Base-by-base conservation (phyloP, 2,797 vertebrate species). In the Eleutherodactylus coqui region DNA sequence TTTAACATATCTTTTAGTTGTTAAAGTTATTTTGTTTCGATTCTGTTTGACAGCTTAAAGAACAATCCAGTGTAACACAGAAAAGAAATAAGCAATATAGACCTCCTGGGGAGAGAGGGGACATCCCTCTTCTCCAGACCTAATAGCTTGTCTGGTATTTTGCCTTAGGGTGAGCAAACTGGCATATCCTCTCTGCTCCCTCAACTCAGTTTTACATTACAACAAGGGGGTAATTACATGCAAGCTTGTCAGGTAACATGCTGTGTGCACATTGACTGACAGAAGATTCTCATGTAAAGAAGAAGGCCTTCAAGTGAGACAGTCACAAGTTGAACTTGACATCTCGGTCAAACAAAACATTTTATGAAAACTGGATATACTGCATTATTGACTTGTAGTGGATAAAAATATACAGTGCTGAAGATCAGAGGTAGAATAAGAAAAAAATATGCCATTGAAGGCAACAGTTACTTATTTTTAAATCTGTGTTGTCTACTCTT, bases 191-290 rank as follows among this genome's bases (percentile, higher is more conserved):
- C 53, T 64, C 49, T 43, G 51, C 64, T 79, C 76, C 76, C 53
- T 64, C 49, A 27, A 58, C 53, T 67, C 47, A 36, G 43, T 84
- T 84, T 79, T 84, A 79, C 43, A 84, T 83, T 84, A 81, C 43
- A 62, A 75, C 75, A 84, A 75, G 55, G 45, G 77, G 62, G 76
- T 87, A 87, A 84, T 87, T 79, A 75, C 53, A 79, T 72, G 41
- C 49, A 27, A 43, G 67, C 64, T 73, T 84, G 75, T 79, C 82
- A 87, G 67, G 67, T 45, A 75, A 43, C 69, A 64, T 67, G 76
- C 64, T 75, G 67, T 64, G 75, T 27, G 36, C 43, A 80, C 32
- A 75, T 19, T 86, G 45, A 80, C 67, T 83, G 85, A 79, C 81
- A 83, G 29, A 19, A 83, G 64, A 87, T 49, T 62, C 11, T 19